A percentile compares a stretch with the other conserved stretches of the same genome.
These are phyloP conservation scores for Donacobius atricapilla DNA, from an alignment of 2,113 vertebrate species.

Conservation along the genomic window DNA sequence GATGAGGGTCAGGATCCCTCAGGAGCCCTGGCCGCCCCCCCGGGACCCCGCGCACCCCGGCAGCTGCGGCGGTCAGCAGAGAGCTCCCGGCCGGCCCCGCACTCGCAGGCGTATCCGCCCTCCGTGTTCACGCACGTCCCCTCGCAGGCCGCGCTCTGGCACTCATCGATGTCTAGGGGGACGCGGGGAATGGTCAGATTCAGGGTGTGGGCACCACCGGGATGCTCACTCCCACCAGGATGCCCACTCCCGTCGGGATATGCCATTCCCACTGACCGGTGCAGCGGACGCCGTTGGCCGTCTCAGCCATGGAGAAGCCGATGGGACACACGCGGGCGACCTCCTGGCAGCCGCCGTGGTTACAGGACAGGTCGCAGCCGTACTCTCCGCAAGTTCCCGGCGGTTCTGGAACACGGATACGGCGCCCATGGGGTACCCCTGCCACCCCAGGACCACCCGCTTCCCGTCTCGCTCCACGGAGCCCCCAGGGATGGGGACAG, in stretches of 20 bases:
- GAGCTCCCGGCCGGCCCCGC: constrained; percentile 72
- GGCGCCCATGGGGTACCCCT: fast-evolving
- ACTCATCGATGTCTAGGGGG: constrained; percentile 73
- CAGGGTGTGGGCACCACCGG: fast-evolving
- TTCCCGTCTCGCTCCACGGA: fast-evolving
- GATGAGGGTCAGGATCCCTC: neutral
- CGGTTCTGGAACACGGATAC: neutral
- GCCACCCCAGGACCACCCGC: fast-evolving
- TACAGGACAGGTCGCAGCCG: constrained; percentile 78
- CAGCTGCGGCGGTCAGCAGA: constrained; percentile 73
- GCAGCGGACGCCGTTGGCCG: constrained; percentile 71
- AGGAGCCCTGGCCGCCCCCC: neutral
- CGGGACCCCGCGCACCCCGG: constrained; percentile 47
- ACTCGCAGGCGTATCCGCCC: constrained; percentile 77
- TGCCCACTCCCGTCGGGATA: fast-evolving
- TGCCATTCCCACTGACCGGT: constrained; percentile 45
- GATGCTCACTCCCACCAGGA: fast-evolving
- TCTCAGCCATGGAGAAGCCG: constrained; percentile 79
- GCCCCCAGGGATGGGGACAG: neutral
- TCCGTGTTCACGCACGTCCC: constrained; percentile 76
- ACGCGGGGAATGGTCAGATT: too few relatives aligned
- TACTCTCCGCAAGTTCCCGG: constrained; percentile 71
- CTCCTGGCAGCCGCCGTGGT: constrained; percentile 78
- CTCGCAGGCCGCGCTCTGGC: constrained; percentile 69
- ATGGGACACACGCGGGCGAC: constrained; percentile 78